phyloP scores from a whole-genome alignment of 1,140 invertebrate species.

The Musca domestica region DNA sequence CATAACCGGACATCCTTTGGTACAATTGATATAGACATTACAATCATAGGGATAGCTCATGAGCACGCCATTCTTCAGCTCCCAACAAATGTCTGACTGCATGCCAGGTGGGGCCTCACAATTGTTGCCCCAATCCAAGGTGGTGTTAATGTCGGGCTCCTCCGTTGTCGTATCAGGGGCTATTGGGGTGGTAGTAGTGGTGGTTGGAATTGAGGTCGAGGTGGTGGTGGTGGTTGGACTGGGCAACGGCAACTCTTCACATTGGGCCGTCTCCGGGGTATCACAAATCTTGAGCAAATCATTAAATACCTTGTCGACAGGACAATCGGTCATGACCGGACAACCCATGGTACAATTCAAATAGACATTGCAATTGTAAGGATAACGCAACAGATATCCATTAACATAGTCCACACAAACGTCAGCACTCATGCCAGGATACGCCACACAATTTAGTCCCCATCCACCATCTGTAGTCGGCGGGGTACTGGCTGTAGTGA shows the following conservation, averaged over 20 bases:
- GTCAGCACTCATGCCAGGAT: constrained; percentile 31
- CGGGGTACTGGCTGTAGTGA: constrained; percentile 1
- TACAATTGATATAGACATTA: constrained; percentile 36
- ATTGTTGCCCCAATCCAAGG: constrained; percentile 26
- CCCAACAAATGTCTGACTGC: constrained; percentile 25
- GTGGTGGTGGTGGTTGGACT: neutral
- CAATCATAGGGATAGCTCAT: constrained; percentile 34
- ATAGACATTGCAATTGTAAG: constrained; percentile 36
- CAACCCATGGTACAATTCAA: constrained; percentile 35
- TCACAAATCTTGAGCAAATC: constrained; percentile 35
- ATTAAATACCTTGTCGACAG: constrained; percentile 39
- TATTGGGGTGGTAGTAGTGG: neutral
- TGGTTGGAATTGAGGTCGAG: neutral
- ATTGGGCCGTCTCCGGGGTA: constrained; percentile 38
- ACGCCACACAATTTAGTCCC: constrained; percentile 28
- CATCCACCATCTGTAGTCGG: constrained; percentile 21
- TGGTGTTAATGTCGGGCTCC: too few species aligned
- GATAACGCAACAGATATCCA: constrained; percentile 31
- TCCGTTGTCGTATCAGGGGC: too few species aligned
- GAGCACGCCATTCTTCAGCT: constrained; percentile 23
- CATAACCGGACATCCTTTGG: constrained; percentile 34
- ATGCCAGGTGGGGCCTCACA: constrained; percentile 36
- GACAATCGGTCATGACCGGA: constrained; percentile 40
- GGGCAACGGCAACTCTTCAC: constrained; percentile 36
- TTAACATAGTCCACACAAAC: constrained; percentile 26